phyloP scores from a whole-genome alignment of 2,888 invertebrate species.

The Amaurobius ferox region DNA sequence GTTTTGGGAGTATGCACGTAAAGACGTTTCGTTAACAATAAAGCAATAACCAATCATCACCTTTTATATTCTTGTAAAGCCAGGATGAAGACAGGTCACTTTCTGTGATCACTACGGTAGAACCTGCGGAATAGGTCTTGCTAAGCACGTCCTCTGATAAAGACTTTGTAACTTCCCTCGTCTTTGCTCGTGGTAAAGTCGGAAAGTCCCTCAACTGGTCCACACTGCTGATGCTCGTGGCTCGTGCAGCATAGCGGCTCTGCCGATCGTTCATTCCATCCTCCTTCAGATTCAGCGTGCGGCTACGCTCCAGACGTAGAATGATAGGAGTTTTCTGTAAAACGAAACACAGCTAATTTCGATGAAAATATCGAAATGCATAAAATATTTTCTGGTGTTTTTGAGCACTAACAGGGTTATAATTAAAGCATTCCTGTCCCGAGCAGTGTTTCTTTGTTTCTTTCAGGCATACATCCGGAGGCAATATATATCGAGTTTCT shows the following conservation, averaged over 20 bases:
- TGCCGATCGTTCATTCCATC: neutral
- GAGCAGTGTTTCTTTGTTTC: too few species aligned
- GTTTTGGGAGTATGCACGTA: too few species aligned
- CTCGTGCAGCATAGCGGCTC: neutral
- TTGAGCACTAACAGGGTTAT: too few species aligned
- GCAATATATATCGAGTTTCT: too few species aligned
- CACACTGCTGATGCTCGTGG: slow-evolving; percentile 25
- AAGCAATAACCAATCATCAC: slow-evolving; percentile 16
- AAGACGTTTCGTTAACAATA: too few species aligned
- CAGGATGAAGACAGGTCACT: slow-evolving; percentile 40
- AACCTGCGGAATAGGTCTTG: neutral
- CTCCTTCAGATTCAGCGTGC: slow-evolving; percentile 14
- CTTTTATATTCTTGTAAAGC: slow-evolving; percentile 48
- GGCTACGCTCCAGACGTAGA: slow-evolving; percentile 32
- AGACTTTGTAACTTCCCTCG: neutral
- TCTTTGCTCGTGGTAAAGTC: neutral
- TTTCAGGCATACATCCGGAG: too few species aligned
- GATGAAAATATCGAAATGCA: too few species aligned
- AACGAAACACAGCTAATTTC: too few species aligned
- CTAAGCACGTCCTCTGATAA: neutral
- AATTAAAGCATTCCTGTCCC: too few species aligned
- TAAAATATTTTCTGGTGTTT: too few species aligned
- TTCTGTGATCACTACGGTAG: slow-evolving; percentile 45
- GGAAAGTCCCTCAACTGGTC: neutral
- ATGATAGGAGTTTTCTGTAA: slow-evolving; percentile 24